Percentiles rank a stretch among this genome's conserved stretches.
Evolutionary conservation across 2,797 vertebrate genomes (phyloP).

Genomic region (Selene dorsalis): DNA sequence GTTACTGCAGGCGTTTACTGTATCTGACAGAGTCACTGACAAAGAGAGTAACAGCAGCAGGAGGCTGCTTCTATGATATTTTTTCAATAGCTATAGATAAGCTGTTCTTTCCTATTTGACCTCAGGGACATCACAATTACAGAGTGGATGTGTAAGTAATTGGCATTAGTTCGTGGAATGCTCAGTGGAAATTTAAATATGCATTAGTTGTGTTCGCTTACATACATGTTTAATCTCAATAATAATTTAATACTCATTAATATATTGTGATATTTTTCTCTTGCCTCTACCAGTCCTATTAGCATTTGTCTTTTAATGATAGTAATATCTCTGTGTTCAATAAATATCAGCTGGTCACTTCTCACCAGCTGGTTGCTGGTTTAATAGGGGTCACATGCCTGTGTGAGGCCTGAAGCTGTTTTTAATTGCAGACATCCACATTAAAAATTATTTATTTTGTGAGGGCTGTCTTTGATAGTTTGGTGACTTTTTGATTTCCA

Average conservation of each 20-base stretch:
- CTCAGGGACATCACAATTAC: no score
- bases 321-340: neutral
- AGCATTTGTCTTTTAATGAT: neutral
- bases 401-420: no score
- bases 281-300: neutral
- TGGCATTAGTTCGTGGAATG: neutral
- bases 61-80: neutral
- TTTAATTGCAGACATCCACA: neutral
- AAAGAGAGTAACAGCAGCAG: slow-evolving; percentile 4
- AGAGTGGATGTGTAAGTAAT: no score
- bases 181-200: neutral
- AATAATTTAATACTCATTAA: no score
- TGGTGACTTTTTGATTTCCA: neutral
- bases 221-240: no score
- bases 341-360: no score
- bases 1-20: neutral
- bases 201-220: no score
- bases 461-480: neutral
- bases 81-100: no score
- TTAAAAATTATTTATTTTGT: neutral
- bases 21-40: slow-evolving; percentile 20
- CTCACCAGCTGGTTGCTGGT: no score
- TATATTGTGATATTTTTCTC: neutral
- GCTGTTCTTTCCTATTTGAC: no score
- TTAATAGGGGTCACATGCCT: no score